phyloP scores from a whole-genome alignment of 2,888 invertebrate genomes.

The Noctua fimbriata region DNA sequence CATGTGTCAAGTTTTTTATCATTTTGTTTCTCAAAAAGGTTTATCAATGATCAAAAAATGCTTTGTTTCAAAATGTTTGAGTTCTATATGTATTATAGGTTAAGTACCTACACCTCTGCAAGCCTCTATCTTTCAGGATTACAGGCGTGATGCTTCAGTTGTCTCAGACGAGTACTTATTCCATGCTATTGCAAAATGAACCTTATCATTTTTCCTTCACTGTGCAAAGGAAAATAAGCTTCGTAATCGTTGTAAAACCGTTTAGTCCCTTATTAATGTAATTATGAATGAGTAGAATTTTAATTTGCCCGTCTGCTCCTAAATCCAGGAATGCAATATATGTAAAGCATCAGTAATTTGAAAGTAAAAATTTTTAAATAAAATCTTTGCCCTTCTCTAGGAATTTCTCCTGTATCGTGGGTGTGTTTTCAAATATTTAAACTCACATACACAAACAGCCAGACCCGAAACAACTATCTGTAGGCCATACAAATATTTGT shows the following conservation, averaged over 20 bases:
- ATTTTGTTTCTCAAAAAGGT: neutral
- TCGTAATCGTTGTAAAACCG: constrained; percentile 5
- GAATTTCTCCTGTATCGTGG: no score
- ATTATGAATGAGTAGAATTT: constrained; percentile 22
- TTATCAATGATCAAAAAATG: neutral
- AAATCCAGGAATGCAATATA: constrained; percentile 6
- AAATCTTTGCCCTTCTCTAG: no score
- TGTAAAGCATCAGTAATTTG: neutral
- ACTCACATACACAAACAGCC: no score
- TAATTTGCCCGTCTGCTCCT: constrained; percentile 4
- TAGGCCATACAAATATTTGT: no score
- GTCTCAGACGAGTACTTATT: neutral
- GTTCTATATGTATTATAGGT: neutral
- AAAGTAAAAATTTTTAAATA: no score
- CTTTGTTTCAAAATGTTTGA: constrained; percentile 3
- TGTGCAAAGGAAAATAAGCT: neutral
- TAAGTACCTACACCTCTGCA: neutral
- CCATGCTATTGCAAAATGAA: neutral
- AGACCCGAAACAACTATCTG: no score
- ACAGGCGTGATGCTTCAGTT: neutral
- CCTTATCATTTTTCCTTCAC: neutral
- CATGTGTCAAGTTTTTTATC: constrained; percentile 1
- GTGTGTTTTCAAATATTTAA: no score
- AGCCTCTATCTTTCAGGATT: neutral
- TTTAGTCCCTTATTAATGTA: constrained; percentile 21